Evolutionary conservation across 2,888 invertebrate genomes (phyloP).

Genomic region (Hypercompe scribonia): DNA sequence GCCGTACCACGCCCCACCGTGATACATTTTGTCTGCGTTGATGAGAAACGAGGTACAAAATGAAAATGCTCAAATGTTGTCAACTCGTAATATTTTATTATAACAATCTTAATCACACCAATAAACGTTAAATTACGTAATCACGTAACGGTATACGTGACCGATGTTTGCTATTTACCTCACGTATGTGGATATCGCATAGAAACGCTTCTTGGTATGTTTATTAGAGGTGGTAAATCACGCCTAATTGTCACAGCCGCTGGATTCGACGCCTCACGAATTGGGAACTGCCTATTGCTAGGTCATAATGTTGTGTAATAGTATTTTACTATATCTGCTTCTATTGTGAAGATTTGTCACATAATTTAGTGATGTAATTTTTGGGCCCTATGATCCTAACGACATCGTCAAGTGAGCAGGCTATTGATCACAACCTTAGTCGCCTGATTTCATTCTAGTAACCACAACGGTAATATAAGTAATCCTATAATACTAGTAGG

Average conservation of each 20-base stretch:
- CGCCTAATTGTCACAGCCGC: slow-evolving; percentile 58
- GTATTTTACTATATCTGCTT: slow-evolving; percentile 26
- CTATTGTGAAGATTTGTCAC: background rate
- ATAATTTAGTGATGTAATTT: slow-evolving; percentile 1
- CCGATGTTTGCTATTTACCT: slow-evolving; percentile 55
- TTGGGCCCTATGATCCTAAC: background rate
- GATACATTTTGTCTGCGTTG: no score
- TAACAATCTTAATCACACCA: background rate
- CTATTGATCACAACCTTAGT: background rate
- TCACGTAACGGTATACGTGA: slow-evolving; percentile 12
- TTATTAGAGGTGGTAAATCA: slow-evolving; percentile 68
- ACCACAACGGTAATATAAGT: background rate
- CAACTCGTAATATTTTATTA: background rate
- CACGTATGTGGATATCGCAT: slow-evolving; percentile 56
- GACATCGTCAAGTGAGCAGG: background rate
- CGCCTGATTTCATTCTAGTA: background rate
- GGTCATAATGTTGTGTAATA: slow-evolving; percentile 34
- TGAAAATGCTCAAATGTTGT: background rate
- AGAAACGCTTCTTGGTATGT: slow-evolving; percentile 43
- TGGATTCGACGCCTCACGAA: slow-evolving; percentile 41
- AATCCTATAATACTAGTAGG: background rate
- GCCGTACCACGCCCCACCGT: no score
- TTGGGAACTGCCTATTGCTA: slow-evolving; percentile 39
- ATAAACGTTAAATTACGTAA: slow-evolving; percentile 25
- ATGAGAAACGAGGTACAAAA: no score